A percentile compares a stretch with the other conserved stretches of the same genome.
These are phyloP conservation scores for Pelochelys cantorii DNA, from an alignment of 2,797 vertebrate genomes.

Conservation along the genomic window DNA sequence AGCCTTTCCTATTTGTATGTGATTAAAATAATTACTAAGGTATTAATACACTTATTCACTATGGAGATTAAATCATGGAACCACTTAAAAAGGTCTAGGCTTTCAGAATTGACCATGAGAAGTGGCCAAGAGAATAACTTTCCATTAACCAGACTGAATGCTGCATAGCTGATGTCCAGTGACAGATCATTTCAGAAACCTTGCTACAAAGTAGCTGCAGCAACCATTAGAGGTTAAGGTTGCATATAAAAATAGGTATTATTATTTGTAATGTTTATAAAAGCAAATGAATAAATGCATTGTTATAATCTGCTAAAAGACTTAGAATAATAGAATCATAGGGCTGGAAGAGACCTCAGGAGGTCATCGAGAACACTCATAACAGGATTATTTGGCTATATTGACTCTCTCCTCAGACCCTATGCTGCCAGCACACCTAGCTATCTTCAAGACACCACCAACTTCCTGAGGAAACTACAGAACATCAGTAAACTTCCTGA, in stretches of 20 bases:
- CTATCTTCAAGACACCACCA: too few relatives aligned
- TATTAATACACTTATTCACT: neutral
- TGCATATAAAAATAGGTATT: neutral
- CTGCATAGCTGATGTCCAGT: neutral
- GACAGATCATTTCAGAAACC: neutral
- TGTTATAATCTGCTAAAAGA: neutral
- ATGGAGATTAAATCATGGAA: neutral
- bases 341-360: too few relatives aligned
- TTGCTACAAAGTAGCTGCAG: neutral
- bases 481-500: too few relatives aligned
- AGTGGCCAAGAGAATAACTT: neutral
- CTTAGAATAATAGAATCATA: too few relatives aligned
- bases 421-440: too few relatives aligned
- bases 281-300: neutral
- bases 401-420: too few relatives aligned
- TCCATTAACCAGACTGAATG: neutral
- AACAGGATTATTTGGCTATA: too few relatives aligned
- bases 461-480: too few relatives aligned
- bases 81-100: neutral
- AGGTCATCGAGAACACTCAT: too few relatives aligned
- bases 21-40: neutral
- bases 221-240: neutral
- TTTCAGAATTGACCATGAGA: neutral
- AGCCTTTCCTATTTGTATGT: neutral
- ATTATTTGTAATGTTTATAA: neutral